Evolutionary conservation across 1,140 invertebrate species (phyloP).

Genomic region (Hyles vespertilio): DNA sequence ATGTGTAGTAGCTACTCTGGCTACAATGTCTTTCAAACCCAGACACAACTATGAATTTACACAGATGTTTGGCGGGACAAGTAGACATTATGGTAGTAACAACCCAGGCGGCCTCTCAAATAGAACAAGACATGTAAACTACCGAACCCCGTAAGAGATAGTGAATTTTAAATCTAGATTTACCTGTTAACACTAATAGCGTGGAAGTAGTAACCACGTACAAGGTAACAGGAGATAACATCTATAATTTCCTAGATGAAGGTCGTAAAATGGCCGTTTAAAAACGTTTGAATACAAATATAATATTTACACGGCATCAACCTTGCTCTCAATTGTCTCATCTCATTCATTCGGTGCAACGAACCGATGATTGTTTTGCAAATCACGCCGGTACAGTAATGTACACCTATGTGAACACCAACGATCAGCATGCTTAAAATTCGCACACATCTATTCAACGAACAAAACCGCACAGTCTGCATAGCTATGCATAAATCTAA

Average conservation of each 20-base stretch:
- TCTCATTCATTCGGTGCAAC: slow-evolving; percentile 46
- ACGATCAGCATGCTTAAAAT: background rate
- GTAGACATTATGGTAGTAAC: too few species aligned
- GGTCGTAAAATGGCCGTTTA: slow-evolving; percentile 6
- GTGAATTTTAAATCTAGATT: too few species aligned
- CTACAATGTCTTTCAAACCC: too few species aligned
- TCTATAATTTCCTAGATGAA: slow-evolving; percentile 15
- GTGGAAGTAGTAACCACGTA: too few species aligned
- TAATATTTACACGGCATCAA: slow-evolving; percentile 22
- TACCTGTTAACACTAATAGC: too few species aligned
- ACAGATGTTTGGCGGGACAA: too few species aligned
- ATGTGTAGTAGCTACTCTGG: too few species aligned
- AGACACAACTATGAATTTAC: too few species aligned
- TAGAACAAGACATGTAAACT: too few species aligned
- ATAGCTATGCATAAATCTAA: too few species aligned
- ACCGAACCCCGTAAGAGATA: too few species aligned
- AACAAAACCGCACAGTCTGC: background rate
- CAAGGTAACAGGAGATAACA: background rate
- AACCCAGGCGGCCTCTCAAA: too few species aligned
- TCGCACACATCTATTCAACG: background rate
- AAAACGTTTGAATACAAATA: background rate
- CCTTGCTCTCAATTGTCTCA: slow-evolving; percentile 60
- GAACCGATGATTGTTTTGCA: slow-evolving; percentile 44
- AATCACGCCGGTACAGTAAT: slow-evolving; percentile 10
- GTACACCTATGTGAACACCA: background rate